Evolutionary conservation across 1,140 invertebrate species (phyloP).

Genomic region (Eulimnadia texana): DNA sequence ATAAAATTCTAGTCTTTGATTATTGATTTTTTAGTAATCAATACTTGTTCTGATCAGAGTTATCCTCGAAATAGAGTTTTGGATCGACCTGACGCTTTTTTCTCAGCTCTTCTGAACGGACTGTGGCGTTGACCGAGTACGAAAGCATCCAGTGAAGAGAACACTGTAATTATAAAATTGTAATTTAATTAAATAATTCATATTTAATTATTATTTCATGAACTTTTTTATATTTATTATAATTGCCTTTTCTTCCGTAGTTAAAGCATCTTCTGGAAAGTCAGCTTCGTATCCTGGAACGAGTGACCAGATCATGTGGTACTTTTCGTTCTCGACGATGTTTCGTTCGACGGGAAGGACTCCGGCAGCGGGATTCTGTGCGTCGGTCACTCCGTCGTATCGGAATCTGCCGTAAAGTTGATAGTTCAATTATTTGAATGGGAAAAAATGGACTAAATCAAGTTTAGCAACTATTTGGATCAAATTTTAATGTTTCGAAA

Average conservation of each 20-base stretch:
- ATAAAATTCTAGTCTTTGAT: not conserved
- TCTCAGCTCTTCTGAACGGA: conserved; percentile 43
- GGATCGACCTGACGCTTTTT: not conserved
- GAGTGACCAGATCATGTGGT: conserved; percentile 31
- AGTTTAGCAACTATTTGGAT: too few species aligned
- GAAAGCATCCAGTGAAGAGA: conserved; percentile 59
- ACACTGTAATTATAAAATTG: conserved; percentile 37
- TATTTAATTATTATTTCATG: not conserved
- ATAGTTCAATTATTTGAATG: too few species aligned
- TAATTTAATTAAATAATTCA: too few species aligned
- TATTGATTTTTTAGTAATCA: not conserved
- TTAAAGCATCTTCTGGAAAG: conserved; percentile 41
- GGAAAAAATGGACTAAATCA: too few species aligned
- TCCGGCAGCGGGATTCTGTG: conserved; percentile 10
- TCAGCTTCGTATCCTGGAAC: conserved; percentile 40
- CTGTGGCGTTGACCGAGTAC: conserved; percentile 42
- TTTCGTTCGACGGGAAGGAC: conserved; percentile 16
- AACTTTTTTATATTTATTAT: not conserved
- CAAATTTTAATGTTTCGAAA: not conserved
- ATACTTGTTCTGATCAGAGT: not conserved
- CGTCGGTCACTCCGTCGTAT: conserved; percentile 21
- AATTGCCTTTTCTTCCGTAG: conserved; percentile 41
- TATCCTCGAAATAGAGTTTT: not conserved
- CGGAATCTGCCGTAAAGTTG: conserved; percentile 18
- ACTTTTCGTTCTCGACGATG: conserved; percentile 16